Conservation (phyloP, 1,140 invertebrate genomes). For the Euwallacea fornicatus region DNA sequence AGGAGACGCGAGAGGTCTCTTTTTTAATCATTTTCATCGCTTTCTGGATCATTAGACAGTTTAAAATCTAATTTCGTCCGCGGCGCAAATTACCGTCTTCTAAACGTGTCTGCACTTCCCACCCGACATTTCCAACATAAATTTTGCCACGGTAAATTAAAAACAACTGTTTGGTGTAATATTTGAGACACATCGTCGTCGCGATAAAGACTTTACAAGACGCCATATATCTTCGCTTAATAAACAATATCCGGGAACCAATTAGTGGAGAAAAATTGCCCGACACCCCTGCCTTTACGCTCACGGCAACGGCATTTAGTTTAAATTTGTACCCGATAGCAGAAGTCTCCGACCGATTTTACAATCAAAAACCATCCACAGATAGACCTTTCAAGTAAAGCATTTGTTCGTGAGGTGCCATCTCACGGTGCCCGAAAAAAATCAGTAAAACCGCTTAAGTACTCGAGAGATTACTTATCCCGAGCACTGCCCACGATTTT, state of each 20-base stretch:
- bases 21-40: conserved; percentile 47
- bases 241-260: conserved; percentile 40
- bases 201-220: conserved; percentile 38
- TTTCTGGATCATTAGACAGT: conserved; percentile 50
- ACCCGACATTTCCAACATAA: conserved; percentile 46
- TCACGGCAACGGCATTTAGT: too few species aligned
- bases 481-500: too few species aligned
- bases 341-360: too few species aligned
- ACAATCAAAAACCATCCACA: too few species aligned
- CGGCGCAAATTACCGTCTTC: conserved; percentile 51
- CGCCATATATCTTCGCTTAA: conserved; percentile 30
- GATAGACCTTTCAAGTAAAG: too few species aligned
- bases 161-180: conserved; percentile 52
- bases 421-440: too few species aligned
- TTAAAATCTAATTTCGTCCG: conserved; percentile 53
- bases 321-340: too few species aligned
- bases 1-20: not conserved
- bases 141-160: conserved; percentile 53
- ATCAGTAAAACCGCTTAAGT: too few species aligned
- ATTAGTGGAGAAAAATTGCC: conserved; percentile 30
- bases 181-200: conserved; percentile 36
- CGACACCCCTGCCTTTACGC: not conserved
- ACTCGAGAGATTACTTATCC: too few species aligned
- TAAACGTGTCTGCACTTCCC: conserved; percentile 49
- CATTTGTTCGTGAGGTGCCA: too few species aligned